Conservation (phyloP, 92 coral and sea anemone genomes). For the Epizoanthus fatuus region DNA sequence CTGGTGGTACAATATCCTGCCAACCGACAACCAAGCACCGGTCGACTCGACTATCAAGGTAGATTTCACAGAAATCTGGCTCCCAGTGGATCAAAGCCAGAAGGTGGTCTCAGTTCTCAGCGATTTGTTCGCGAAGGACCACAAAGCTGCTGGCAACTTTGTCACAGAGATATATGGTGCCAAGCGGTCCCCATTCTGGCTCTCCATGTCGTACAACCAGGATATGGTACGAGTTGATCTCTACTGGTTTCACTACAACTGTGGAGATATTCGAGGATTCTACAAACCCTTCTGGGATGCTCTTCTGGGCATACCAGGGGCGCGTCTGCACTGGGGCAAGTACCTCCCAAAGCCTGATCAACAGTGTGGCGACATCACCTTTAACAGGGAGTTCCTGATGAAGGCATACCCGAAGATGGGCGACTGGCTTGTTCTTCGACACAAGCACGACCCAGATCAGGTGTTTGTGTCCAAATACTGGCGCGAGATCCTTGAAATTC, state of each 20-base stretch:
- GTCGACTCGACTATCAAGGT: conserved; percentile 60
- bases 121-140: conserved; percentile 51
- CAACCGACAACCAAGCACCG: conserved; percentile 76
- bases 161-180: conserved; percentile 84
- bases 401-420: conserved; percentile 76
- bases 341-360: conserved; percentile 81
- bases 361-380: conserved; percentile 64
- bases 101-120: conserved; percentile 67
- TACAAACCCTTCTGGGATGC: conserved; percentile 76
- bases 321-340: conserved; percentile 91
- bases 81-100: conserved; percentile 74
- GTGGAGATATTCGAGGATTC: conserved; percentile 63
- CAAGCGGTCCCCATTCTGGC: conserved; percentile 79
- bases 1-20: conserved; percentile 69
- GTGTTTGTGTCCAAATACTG: conserved; percentile 81
- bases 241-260: conserved; percentile 82
- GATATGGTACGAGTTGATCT: conserved; percentile 78
- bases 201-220: conserved; percentile 75
- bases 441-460: conserved; percentile 75
- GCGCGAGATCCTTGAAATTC: conserved; percentile 72
- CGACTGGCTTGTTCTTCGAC: conserved; percentile 68
- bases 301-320: conserved; percentile 66
- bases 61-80: conserved; percentile 85
- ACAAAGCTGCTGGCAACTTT: conserved; percentile 66
- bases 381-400: conserved; percentile 77